These are phyloP conservation scores for Lerema accius DNA, from an alignment of 1,140 invertebrate species.

Conservation along the genomic window DNA sequence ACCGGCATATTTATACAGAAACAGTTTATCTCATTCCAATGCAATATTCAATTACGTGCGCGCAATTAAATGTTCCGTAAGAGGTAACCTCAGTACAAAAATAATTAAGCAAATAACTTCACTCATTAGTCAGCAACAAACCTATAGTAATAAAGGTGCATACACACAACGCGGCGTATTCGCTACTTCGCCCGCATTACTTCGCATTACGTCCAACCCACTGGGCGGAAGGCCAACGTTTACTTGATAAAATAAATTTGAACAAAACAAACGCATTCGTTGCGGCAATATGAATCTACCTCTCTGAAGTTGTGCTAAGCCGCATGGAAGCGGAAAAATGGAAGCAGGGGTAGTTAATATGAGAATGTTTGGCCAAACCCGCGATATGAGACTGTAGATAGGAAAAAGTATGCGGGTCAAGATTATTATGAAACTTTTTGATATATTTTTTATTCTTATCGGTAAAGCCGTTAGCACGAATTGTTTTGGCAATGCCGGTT, in stretches of 20 bases:
- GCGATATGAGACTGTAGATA: slow-evolving; percentile 54
- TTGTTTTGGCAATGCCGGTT: background rate
- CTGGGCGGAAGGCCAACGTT: slow-evolving; percentile 72
- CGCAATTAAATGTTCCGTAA: slow-evolving; percentile 49
- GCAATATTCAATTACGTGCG: slow-evolving; percentile 45
- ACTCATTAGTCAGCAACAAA: slow-evolving; percentile 67
- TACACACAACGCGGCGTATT: slow-evolving; percentile 42
- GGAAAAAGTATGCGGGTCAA: slow-evolving; percentile 26
- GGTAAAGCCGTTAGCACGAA: no score
- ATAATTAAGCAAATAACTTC: slow-evolving; percentile 73
- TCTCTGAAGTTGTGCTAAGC: slow-evolving; percentile 78
- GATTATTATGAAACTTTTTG: slow-evolving; percentile 2
- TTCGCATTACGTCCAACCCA: slow-evolving; percentile 67
- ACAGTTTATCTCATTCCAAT: slow-evolving; percentile 42
- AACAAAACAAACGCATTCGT: slow-evolving; percentile 78
- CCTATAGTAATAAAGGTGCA: slow-evolving; percentile 44
- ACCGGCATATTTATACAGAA: slow-evolving; percentile 33
- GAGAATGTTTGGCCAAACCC: slow-evolving; percentile 69
- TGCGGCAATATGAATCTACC: slow-evolving; percentile 78
- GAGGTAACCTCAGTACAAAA: slow-evolving; percentile 51
- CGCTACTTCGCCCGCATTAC: slow-evolving; percentile 68
- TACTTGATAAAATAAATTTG: slow-evolving; percentile 82
- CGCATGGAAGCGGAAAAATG: slow-evolving; percentile 79
- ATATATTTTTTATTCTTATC: no score
- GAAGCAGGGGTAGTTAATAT: slow-evolving; percentile 71